These are phyloP conservation scores for Orgyia antiqua DNA, from an alignment of 2,888 invertebrate genomes.

Conservation along the genomic window DNA sequence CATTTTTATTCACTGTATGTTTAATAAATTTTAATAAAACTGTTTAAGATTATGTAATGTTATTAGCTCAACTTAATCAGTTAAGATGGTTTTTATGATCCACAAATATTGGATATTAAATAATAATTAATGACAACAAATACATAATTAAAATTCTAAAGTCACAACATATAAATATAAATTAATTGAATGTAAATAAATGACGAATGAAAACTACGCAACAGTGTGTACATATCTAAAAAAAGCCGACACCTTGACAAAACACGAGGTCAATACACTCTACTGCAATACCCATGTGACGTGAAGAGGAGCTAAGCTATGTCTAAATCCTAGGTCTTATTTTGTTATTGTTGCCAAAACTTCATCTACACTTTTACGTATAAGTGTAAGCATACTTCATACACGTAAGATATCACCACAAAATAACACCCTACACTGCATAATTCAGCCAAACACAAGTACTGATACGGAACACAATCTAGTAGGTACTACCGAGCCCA, in stretches of 20 bases:
- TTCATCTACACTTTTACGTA: conserved; percentile 1
- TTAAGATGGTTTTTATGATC: too few species aligned
- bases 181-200: conserved; percentile 37
- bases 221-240: conserved; percentile 72
- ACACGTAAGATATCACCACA: too few species aligned
- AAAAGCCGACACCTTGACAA: conserved; percentile 78
- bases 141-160: too few species aligned
- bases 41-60: too few species aligned
- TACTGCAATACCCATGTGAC: conserved; percentile 70
- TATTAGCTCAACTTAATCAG: too few species aligned
- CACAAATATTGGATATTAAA: too few species aligned
- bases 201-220: conserved; percentile 61
- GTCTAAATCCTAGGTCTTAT: too few species aligned
- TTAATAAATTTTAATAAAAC: too few species aligned
- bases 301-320: conserved; percentile 43
- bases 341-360: too few species aligned
- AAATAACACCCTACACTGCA: conserved; percentile 6
- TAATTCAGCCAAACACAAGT: conserved; percentile 22
- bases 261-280: conserved; percentile 79
- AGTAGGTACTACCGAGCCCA: conserved; percentile 19
- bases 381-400: conserved; percentile 4
- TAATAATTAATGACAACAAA: too few species aligned
- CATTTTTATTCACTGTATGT: too few species aligned
- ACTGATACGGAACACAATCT: conserved; percentile 22
- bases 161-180: too few species aligned